Percentiles rank a stretch among this genome's conserved stretches.
These are phyloP conservation scores for Trematocara nigrifrons DNA, from an alignment of 2,113 vertebrate species.

Conservation along the genomic window DNA sequence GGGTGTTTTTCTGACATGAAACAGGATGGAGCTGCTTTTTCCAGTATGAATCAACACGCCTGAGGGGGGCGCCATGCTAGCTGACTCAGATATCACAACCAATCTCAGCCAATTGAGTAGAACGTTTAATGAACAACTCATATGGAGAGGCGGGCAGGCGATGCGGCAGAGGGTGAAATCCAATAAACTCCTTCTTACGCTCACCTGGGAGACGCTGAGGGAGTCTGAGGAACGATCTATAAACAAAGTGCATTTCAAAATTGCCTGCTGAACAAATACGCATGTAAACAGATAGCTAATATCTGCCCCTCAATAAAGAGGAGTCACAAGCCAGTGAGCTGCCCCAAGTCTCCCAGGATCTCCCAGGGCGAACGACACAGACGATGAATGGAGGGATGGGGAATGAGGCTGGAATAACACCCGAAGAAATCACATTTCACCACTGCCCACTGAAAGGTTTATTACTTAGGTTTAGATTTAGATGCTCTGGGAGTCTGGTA, in stretches of 20 bases:
- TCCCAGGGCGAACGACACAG: neutral
- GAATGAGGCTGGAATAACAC: neutral
- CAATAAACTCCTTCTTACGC: conserved; percentile 61
- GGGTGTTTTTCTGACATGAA: neutral
- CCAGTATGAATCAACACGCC: conserved; percentile 6
- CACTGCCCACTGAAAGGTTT: neutral
- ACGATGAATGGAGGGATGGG: neutral
- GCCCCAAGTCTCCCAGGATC: conserved; percentile 10
- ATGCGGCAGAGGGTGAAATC: conserved; percentile 65
- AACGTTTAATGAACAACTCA: conserved; percentile 70
- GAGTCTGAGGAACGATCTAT: conserved; percentile 55
- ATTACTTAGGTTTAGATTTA: neutral
- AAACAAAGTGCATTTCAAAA: conserved; percentile 67
- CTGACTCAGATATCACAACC: conserved; percentile 50
- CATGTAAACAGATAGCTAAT: conserved; percentile 71
- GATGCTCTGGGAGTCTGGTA: neutral
- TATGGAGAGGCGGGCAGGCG: conserved; percentile 32
- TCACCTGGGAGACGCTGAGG: conserved; percentile 59
- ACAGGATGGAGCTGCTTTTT: conserved; percentile 11
- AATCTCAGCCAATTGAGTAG: conserved; percentile 65
- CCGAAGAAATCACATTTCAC: conserved; percentile 2
- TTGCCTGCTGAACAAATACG: conserved; percentile 60
- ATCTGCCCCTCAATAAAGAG: conserved; percentile 60
- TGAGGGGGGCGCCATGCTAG: conserved; percentile 47
- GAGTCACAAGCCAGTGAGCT: conserved; percentile 53